Conservation (phyloP, 2,113 vertebrate species). For the Casuarius casuarius region DNA sequence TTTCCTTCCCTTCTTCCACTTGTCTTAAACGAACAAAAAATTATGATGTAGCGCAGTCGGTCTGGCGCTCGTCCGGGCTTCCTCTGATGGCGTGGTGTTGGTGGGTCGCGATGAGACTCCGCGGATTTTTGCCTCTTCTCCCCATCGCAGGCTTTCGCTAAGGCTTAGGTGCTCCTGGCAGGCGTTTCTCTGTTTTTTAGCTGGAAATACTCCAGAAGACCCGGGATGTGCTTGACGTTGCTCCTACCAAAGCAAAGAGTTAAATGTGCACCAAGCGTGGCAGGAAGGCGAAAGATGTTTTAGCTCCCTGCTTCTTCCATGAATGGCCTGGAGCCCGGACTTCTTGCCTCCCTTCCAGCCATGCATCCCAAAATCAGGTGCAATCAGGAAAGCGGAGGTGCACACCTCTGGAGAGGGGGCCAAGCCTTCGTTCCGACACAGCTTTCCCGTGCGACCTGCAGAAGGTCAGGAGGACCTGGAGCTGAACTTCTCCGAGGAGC, state of each 20-base stretch:
- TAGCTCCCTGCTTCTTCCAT: neutral
- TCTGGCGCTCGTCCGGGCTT: neutral
- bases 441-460: too few relatives aligned
- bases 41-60: neutral
- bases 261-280: neutral
- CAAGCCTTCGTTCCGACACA: too few relatives aligned
- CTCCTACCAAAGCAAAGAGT: neutral
- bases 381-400: too few relatives aligned
- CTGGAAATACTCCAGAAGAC: neutral
- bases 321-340: fast-evolving
- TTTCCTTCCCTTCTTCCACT: neutral
- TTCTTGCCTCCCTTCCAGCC: neutral
- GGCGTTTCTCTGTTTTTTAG: neutral
- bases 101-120: neutral
- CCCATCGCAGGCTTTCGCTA: neutral
- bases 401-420: too few relatives aligned
- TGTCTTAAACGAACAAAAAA: neutral
- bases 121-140: neutral
- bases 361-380: too few relatives aligned
- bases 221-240: neutral
- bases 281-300: neutral
- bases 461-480: too few relatives aligned
- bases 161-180: neutral
- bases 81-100: neutral
- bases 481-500: too few relatives aligned